These are phyloP conservation scores for Pygmarrhopalites habei DNA, from an alignment of 1,140 invertebrate species.

Conservation along the genomic window DNA sequence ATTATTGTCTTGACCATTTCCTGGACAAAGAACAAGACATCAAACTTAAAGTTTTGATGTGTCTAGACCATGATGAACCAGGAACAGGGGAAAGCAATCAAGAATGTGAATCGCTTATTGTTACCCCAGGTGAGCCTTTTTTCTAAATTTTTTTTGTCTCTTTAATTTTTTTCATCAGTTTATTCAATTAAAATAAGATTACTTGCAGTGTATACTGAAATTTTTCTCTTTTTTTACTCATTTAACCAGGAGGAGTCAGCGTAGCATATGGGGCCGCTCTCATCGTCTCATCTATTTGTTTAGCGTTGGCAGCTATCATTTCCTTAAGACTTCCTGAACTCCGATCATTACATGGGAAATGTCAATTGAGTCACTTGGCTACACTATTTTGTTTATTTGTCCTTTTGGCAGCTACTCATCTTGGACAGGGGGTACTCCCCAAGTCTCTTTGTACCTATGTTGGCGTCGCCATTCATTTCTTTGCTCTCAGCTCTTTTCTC, in stretches of 20 bases:
- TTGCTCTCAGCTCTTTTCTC: constrained; percentile 35
- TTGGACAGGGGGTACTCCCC: constrained; percentile 17
- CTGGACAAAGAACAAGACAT: background rate
- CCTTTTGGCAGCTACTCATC: constrained; percentile 23
- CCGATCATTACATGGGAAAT: constrained; percentile 36
- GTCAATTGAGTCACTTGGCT: constrained; percentile 36
- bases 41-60: constrained; percentile 18
- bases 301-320: constrained; percentile 33
- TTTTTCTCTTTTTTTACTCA: too few relatives aligned
- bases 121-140: too few relatives aligned
- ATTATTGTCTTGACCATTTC: constrained; percentile 36
- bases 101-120: too few relatives aligned
- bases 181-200: too few relatives aligned
- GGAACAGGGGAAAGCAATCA: too few relatives aligned
- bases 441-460: constrained; percentile 25
- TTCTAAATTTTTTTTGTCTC: too few relatives aligned
- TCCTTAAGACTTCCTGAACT: constrained; percentile 35
- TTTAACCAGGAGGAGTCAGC: too few relatives aligned
- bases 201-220: too few relatives aligned
- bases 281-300: constrained; percentile 30
- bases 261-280: constrained; percentile 22
- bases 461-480: constrained; percentile 34
- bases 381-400: constrained; percentile 33
- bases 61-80: constrained; percentile 1
- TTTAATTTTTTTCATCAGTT: too few relatives aligned